These are phyloP conservation scores for Agriopis aurantiaria DNA, from an alignment of 2,888 invertebrate species.

Conservation along the genomic window DNA sequence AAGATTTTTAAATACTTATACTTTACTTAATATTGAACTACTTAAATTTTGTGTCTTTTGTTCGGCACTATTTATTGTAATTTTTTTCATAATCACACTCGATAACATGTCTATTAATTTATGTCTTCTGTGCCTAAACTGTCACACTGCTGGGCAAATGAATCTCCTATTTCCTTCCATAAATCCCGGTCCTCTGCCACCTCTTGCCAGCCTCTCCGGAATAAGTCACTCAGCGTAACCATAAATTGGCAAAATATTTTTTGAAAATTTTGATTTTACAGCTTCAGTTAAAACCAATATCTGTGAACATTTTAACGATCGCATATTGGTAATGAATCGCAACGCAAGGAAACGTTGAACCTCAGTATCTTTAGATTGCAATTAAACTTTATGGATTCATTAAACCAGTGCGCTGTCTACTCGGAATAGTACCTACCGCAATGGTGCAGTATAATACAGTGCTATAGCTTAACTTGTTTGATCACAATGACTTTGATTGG, in stretches of 20 bases:
- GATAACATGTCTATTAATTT: no score
- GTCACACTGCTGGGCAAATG: no score
- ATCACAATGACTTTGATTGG: background rate
- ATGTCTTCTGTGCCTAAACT: no score
- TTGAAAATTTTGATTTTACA: background rate
- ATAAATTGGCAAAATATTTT: background rate
- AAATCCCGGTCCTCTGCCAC: no score
- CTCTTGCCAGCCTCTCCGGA: no score
- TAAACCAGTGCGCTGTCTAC: constrained; percentile 53
- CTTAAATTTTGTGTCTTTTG: no score
- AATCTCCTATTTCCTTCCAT: no score
- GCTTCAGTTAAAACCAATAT: constrained; percentile 28
- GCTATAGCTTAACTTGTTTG: background rate
- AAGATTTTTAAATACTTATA: no score
- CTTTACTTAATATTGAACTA: no score
- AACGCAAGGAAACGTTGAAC: constrained; percentile 48
- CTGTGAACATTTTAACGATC: constrained; percentile 44
- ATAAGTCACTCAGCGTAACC: no score
- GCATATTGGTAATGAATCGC: constrained; percentile 40
- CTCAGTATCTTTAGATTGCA: constrained; percentile 56
- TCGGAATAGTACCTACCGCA: constrained; percentile 47
- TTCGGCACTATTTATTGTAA: no score
- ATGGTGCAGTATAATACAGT: constrained; percentile 29
- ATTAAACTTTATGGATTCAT: constrained; percentile 66
- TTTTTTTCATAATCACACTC: no score